Conservation (phyloP, 2,888 invertebrate species). For the Taphrorychus bicolor region DNA sequence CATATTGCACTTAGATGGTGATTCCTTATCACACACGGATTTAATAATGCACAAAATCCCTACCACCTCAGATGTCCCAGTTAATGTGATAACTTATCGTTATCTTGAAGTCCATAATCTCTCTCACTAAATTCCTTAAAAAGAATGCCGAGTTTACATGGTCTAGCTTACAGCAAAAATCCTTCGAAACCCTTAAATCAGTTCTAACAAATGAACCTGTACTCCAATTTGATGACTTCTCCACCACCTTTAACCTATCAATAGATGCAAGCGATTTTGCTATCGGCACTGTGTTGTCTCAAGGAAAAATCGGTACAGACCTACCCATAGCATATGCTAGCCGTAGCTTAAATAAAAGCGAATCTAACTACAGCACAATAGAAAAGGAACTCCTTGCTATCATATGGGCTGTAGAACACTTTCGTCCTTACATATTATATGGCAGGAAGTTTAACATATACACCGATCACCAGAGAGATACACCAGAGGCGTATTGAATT, state of each 20-base stretch:
- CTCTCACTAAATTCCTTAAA: neutral
- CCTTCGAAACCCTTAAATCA: neutral
- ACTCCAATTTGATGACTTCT: neutral
- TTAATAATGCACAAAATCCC: slow-evolving; percentile 35
- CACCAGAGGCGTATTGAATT: too few species aligned
- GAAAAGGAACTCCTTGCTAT: too few species aligned
- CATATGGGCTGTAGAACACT: too few species aligned
- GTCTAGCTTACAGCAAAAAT: neutral
- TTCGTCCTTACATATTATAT: too few species aligned
- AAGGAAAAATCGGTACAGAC: slow-evolving; percentile 25
- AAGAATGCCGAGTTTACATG: neutral
- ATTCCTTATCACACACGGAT: too few species aligned
- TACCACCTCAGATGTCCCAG: slow-evolving; percentile 31
- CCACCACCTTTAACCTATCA: too few species aligned
- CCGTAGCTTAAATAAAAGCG: too few species aligned
- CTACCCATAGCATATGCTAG: too few species aligned
- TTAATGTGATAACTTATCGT: slow-evolving; percentile 45
- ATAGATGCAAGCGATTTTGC: slow-evolving; percentile 1
- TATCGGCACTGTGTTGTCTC: slow-evolving; percentile 13
- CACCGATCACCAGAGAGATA: neutral
- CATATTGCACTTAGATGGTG: slow-evolving; percentile 40
- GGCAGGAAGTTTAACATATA: neutral
- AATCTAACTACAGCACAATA: too few species aligned
- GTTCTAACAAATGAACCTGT: neutral
- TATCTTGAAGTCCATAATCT: slow-evolving; percentile 47